Percentiles rank a stretch among this genome's conserved stretches.
Evolutionary conservation across 2,888 invertebrate species (phyloP).

Genomic region (Salpingus planirostris): DNA sequence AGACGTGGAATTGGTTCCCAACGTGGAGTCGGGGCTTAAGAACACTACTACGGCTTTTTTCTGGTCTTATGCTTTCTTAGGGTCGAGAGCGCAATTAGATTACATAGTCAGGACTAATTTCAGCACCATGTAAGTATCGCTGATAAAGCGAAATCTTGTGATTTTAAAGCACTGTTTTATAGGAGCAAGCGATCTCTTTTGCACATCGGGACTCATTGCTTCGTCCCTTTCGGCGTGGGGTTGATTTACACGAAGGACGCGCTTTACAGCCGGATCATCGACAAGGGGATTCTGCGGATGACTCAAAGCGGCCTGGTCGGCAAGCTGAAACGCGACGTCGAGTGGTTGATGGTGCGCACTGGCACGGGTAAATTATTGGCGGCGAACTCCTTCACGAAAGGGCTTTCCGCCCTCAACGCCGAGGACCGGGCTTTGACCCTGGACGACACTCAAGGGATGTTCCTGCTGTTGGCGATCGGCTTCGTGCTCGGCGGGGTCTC

Average conservation of each 20-base stretch:
- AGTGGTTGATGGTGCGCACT: constrained; percentile 62
- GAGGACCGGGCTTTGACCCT: constrained; percentile 68
- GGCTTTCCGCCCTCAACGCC: constrained; percentile 42
- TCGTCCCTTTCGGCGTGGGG: constrained; percentile 61
- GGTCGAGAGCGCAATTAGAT: constrained; percentile 61
- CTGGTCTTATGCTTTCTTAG: constrained; percentile 70
- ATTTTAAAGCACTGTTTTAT: too few species aligned
- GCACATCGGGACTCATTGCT: constrained; percentile 67
- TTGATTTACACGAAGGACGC: constrained; percentile 57
- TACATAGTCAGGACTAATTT: constrained; percentile 66
- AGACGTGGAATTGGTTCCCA: constrained; percentile 58
- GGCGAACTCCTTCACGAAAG: constrained; percentile 38
- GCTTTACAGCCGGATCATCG: constrained; percentile 53
- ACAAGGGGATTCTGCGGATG: constrained; percentile 51
- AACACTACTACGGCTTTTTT: constrained; percentile 69
- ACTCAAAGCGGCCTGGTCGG: constrained; percentile 58
- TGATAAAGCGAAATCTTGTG: too few species aligned
- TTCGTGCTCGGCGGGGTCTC: constrained; percentile 55
- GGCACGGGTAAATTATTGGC: constrained; percentile 53
- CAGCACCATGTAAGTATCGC: constrained; percentile 50
- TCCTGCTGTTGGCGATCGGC: constrained; percentile 62
- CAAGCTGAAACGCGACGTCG: constrained; percentile 61
- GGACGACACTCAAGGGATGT: constrained; percentile 78
- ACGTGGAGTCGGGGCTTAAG: constrained; percentile 57
- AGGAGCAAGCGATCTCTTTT: constrained; percentile 54